Conservation (phyloP, 2,113 vertebrate species). For the Entelurus aequoreus region DNA sequence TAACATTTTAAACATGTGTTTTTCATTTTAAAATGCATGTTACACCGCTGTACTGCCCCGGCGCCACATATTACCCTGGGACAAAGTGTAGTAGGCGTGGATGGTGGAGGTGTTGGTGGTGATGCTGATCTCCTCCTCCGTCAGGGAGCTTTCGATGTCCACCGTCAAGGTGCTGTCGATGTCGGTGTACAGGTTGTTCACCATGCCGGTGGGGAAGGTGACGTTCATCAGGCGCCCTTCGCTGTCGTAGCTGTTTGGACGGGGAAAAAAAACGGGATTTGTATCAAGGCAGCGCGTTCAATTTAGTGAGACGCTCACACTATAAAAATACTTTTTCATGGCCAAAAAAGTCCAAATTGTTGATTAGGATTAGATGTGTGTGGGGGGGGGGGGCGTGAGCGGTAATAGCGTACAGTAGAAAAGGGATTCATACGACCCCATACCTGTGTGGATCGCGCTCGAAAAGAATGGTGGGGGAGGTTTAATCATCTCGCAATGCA, state of each 20-base stretch:
- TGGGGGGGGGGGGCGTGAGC: no score
- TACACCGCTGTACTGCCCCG: neutral
- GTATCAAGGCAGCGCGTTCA: no score
- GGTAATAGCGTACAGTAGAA: no score
- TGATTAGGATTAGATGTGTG: conserved; percentile 11
- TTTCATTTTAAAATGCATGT: no score
- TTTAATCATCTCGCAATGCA: no score
- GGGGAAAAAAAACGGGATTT: conserved; percentile 17
- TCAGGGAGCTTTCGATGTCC: conserved; percentile 87
- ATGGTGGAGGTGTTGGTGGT: conserved; percentile 89
- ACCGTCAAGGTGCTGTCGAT: conserved; percentile 87
- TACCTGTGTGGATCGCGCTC: no score
- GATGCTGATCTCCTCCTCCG: conserved; percentile 92
- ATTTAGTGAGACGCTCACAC: no score
- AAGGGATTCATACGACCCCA: no score
- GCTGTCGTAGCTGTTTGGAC: conserved; percentile 83
- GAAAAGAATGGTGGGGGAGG: no score
- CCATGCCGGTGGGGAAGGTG: conserved; percentile 92
- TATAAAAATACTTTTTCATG: no score
- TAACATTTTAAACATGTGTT: no score
- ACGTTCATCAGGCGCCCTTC: conserved; percentile 95
- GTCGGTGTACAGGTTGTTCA: conserved; percentile 89
- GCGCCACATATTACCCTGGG: conserved; percentile 81
- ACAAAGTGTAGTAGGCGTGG: conserved; percentile 90
- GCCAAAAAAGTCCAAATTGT: conserved; percentile 43